These are phyloP conservation scores for Digitonthophagus gazella DNA, from an alignment of 2,888 invertebrate genomes.

Conservation along the genomic window DNA sequence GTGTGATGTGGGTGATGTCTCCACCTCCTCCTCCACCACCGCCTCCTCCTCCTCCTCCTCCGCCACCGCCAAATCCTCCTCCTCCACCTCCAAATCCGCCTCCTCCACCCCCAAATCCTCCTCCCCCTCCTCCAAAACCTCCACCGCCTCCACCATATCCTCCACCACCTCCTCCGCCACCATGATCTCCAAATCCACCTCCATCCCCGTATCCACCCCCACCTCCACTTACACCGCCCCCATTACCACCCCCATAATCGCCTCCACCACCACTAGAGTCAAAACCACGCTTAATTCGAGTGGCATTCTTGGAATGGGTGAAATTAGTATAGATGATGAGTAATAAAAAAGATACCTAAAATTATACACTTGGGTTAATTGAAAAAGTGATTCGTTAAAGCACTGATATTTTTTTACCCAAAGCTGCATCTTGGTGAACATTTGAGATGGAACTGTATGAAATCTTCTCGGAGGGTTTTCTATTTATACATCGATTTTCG, in stretches of 20 bases:
- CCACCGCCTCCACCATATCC: conserved; percentile 18
- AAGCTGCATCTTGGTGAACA: not conserved
- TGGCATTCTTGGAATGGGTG: conserved; percentile 4
- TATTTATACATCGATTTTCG: not conserved
- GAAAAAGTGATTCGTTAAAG: not conserved
- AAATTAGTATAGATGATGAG: not conserved
- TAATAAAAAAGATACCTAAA: conserved; percentile 9
- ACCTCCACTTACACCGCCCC: conserved; percentile 11
- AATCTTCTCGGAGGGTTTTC: not conserved
- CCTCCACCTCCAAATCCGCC: conserved; percentile 25
- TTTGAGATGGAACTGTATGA: not conserved
- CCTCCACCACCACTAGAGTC: conserved; percentile 31
- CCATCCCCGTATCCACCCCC: conserved; percentile 19
- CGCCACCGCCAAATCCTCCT: conserved; percentile 16
- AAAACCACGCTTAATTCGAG: conserved; percentile 32
- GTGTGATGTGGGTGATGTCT: conserved; percentile 22
- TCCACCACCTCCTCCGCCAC: conserved; percentile 18
- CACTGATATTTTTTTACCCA: not conserved
- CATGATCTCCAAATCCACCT: conserved; percentile 20
- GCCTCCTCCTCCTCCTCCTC: conserved; percentile 21
- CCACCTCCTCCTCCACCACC: conserved; percentile 21
- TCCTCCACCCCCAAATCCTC: conserved; percentile 17
- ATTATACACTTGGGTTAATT: too few relatives aligned
- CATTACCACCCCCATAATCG: conserved; percentile 17
- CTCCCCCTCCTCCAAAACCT: conserved; percentile 18